A percentile compares a stretch with the other conserved stretches of the same genome.
Evolutionary conservation across 1,140 invertebrate species (phyloP).

Genomic region (Monochamus saltuarius): DNA sequence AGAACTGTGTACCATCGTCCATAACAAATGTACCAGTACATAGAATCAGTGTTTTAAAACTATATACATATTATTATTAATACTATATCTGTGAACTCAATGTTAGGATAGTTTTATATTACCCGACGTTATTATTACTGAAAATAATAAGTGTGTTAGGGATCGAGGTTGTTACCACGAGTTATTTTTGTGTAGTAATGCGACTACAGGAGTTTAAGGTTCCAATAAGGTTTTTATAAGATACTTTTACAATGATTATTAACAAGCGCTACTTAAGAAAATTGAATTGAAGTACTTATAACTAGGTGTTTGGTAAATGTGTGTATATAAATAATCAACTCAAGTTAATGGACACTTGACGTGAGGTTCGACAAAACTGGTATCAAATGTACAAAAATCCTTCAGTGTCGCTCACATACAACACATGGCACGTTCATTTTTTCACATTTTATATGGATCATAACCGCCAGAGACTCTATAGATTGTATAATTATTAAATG

Average conservation of each 20-base stretch:
- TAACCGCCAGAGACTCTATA: no score
- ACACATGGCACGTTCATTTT: neutral
- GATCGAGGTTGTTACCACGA: neutral
- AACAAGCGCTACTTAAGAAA: constrained; percentile 26
- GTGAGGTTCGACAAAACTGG: constrained; percentile 4
- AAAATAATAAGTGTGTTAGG: neutral
- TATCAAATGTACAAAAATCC: constrained; percentile 4
- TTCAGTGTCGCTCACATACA: no score
- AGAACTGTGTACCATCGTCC: no score
- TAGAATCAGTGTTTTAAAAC: constrained; percentile 2
- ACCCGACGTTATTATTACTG: neutral
- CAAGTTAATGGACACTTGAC: constrained; percentile 14
- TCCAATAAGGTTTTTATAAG: neutral
- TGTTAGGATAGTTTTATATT: neutral
- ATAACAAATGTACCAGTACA: neutral
- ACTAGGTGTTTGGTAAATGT: constrained; percentile 29
- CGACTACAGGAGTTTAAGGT: neutral
- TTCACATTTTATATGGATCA: neutral
- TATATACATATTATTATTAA: constrained; percentile 3
- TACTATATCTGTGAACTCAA: neutral
- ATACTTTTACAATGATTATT: constrained; percentile 19
- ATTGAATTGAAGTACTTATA: constrained; percentile 25
- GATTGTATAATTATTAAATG: neutral
- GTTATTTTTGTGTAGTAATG: no score
- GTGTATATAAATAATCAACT: constrained; percentile 26